Base-by-base conservation (phyloP, 2,797 vertebrate genomes). In the Sebastes aleutianus region DNA sequence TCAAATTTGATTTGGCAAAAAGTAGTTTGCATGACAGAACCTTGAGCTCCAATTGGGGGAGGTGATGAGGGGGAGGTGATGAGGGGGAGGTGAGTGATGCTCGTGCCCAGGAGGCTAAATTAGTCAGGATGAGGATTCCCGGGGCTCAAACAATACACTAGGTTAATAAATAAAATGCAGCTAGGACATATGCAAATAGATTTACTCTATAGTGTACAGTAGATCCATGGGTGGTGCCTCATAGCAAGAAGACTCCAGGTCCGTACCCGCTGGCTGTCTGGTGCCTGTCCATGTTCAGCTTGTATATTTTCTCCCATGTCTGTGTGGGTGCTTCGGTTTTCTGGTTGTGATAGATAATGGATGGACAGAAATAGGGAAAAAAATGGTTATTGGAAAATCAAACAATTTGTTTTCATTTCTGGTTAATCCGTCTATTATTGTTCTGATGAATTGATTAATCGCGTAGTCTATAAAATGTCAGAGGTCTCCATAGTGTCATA, bases 1-100 rank as follows among this genome's bases (percentile, higher is more conserved):
- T 92, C 86, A 92, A 91, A 94, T 94, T 93, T 93, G 90, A 93
- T 93, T 95, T 93, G 91, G 92, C 91, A 91, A 92, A 89, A 90
- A 82, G 70, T 80, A 76, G 82, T 93, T 91, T 91, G 86, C 90
- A 87, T 94, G 91, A 93, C 89, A 91, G 84, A 91, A 91, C 84
- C 88, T 84, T 83, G 88, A 89, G 82, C 82, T 89, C 50, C 75
- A 85, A 83, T 79, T 85, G 78, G 84, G 77, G 80, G 85, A 88
- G 82, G 78, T 80, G 82, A 87, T 80, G 89, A 89, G 88, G 84
- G 78, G 87, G 91, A 88, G 88, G 87, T 66, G 79, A 88, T n/a
- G n/a, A 89, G 88, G 84, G 78, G 87, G 91, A 88, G 88, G 87
- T 66, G 79, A 88, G 76, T 83, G 85, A 89, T 67, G 70, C 84